Conservation (phyloP, 2,113 vertebrate genomes). For the Apodemus sylvaticus region DNA sequence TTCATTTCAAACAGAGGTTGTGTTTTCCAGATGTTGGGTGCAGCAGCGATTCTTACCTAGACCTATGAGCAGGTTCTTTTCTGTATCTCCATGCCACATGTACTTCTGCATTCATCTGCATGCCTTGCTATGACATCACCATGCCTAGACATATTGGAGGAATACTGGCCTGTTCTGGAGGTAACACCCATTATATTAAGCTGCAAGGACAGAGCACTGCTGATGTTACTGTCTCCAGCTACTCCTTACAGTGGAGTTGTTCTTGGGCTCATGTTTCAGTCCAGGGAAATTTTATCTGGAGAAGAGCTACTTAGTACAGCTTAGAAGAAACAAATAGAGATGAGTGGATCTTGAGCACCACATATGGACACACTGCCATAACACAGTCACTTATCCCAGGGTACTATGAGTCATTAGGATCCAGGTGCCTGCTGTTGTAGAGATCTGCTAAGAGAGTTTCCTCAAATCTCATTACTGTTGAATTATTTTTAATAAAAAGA, state of each 20-base stretch:
- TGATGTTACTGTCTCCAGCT: rapidly evolving
- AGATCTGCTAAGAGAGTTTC: slow-evolving; percentile 32
- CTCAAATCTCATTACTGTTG: slow-evolving; percentile 57
- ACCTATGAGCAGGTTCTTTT: not conserved
- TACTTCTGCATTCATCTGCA: not conserved
- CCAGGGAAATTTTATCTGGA: not conserved
- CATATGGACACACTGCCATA: not conserved
- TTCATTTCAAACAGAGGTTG: not conserved
- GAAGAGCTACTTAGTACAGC: not conserved
- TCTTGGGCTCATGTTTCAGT: rapidly evolving
- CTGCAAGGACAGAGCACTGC: not conserved
- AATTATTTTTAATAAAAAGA: slow-evolving; percentile 66
- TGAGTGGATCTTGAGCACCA: not conserved
- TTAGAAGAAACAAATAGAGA: not conserved
- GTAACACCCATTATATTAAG: not conserved
- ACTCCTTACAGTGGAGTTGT: rapidly evolving
- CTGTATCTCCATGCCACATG: rapidly evolving
- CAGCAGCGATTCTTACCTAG: not conserved
- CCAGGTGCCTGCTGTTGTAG: not conserved
- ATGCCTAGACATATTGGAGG: rapidly evolving
- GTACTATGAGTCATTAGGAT: not conserved
- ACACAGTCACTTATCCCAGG: not conserved
- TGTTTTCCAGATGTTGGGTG: no score
- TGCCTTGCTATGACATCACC: rapidly evolving
- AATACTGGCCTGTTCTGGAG: rapidly evolving